Base-by-base conservation (phyloP, 2,797 vertebrate species). In the Cheirogaleus major region DNA sequence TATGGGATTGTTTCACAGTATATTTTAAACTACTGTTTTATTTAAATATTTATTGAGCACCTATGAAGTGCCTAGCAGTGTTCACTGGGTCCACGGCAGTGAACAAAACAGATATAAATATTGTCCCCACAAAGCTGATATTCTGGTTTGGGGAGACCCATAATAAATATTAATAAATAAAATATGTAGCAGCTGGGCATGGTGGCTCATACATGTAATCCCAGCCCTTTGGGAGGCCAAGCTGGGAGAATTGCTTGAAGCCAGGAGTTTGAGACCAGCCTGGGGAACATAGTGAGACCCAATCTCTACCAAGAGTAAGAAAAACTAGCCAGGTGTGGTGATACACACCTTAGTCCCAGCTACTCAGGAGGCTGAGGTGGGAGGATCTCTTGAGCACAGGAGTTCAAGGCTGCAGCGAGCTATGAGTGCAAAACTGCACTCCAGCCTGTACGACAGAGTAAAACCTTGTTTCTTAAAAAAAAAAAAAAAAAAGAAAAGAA, bases 1-100 rank as follows among this genome's bases (percentile, higher is more conserved):
- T 3, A 72, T 50, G 35, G 57, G 30, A 91, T 14, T 45, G 45
- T 32, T 79, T 89, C 32, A 63, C 63, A 63, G 55, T 57, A 5
- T 17, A 91, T 61, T 95, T 78, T 41, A 48, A 88, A 86, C 1
- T 25, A 75, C 14, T 41, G 50, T 38, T 73, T 81, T 35, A 63
- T 27, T 52, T 57, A 93, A 81, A 38, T 63, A 73, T 50, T 67
- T 75, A 67, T 1, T 52, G 41, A 65, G 41, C 65, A 85, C 17
- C 23, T 48, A 35, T 7, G 1, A 35, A 1, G 10, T 63, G 38
- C 23, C 27, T 8, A 32, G 41, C 65, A 43, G 25, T 67, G 48
- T 78, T 61, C 17, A 17, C 50, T 57, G 10, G 38, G 14, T 79
- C 57, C 27, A 15, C 0, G 1, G 6, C 32, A 63, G 41, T 25